Base-by-base conservation (phyloP, 2,888 invertebrate genomes). In the Laothoe populi region DNA sequence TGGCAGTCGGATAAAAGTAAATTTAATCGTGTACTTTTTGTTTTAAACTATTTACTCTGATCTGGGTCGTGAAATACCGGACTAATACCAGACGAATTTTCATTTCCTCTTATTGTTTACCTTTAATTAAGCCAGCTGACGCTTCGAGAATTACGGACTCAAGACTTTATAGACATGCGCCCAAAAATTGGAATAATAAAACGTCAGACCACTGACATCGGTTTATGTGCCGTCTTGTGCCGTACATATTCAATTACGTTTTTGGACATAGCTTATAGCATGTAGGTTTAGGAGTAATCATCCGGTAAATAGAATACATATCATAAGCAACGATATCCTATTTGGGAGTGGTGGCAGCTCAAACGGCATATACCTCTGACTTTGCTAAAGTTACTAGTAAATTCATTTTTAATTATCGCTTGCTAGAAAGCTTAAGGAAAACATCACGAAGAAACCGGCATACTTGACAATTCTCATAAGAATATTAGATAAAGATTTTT, bases 161-260 rank as follows among this genome's bases (percentile, higher is more conserved):
- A 53, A 31, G 19, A 11, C 35, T 53, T 53, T 61, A 49, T 53
- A 8, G 26, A 8, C 8, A 13, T 38, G 16, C 46, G 8, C 7
- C 19, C 23, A 49, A 60, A 53, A 38, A 48, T 48, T 53, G 31
- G 19, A 61, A 49, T 53, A 61, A 53, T 53, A 44, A 61, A 61
- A 53, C 42, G 26, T n/a, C 53, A 53, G 53, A 42, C 60, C 38
- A 24, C 31, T 59, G 53, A 23, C 44, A 35, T 35, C 19, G 49
- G 44, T 49, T 53, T 63, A 64, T 65, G 38, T 63, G 46, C 16
- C 53, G 44, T 21, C 42, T 38, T 60, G 26, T 53, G n/a, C 35
- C 62, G 23, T 48, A 21, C 53, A 23, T 38, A 38, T 11, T n/a
- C 63, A 53, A 35, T 53, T 11, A 53, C 10, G 0, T 35, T 35